These are phyloP conservation scores for Pluvialis apricaria DNA, from an alignment of 2,113 vertebrate species.

Conservation along the genomic window DNA sequence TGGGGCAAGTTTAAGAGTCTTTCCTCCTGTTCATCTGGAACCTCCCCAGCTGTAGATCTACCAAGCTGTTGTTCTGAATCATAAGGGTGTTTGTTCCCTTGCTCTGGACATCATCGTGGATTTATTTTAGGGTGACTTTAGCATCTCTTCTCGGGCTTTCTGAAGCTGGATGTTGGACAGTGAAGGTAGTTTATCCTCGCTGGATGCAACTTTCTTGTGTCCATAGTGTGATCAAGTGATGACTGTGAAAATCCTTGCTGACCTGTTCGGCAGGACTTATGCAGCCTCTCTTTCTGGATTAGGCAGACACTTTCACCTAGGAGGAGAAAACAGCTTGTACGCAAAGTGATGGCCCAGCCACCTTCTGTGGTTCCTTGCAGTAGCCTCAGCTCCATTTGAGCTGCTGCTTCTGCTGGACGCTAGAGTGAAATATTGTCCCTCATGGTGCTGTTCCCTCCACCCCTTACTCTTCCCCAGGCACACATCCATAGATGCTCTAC, in stretches of 20 bases:
- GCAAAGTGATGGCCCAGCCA: background rate
- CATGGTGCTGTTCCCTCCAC: background rate
- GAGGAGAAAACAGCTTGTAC: background rate
- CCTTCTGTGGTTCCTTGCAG: background rate
- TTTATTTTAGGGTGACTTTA: background rate
- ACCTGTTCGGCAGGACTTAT: background rate
- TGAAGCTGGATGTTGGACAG: background rate
- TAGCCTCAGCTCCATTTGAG: background rate
- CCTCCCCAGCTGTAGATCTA: background rate
- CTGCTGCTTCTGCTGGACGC: background rate
- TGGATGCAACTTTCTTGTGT: background rate
- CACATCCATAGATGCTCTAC: background rate
- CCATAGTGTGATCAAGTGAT: background rate
- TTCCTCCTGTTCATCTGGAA: background rate
- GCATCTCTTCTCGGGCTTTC: background rate
- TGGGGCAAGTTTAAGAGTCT: background rate
- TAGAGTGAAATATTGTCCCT: background rate
- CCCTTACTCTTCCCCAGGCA: background rate
- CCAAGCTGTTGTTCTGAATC: background rate
- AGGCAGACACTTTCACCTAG: background rate
- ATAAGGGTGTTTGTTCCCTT: background rate
- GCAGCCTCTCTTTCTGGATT: background rate
- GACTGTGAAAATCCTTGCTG: background rate
- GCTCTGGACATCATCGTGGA: background rate
- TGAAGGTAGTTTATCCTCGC: background rate